A percentile compares a stretch with the other conserved stretches of the same genome.
Evolutionary conservation across 2,888 invertebrate species (phyloP).

Genomic region (Cynaeus angustus): DNA sequence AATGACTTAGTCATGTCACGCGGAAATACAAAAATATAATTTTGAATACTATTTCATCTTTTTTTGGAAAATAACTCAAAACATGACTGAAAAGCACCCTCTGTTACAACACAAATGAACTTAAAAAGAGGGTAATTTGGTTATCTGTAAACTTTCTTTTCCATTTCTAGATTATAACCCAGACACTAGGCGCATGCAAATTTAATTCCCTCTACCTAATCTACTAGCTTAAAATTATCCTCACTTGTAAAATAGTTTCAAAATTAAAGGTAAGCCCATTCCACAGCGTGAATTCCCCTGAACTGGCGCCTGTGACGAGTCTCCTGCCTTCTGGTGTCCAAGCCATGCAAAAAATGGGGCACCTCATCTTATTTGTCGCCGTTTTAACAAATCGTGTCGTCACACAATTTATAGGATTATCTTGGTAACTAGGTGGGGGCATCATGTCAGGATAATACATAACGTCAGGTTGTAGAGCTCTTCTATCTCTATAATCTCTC

Average conservation of each 20-base stretch:
- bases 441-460: constrained; percentile 95
- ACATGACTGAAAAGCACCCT: too few species aligned
- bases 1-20: too few species aligned
- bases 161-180: too few species aligned
- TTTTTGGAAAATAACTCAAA: neutral
- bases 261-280: constrained; percentile 99
- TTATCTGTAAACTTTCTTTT: too few species aligned
- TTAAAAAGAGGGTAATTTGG: too few species aligned
- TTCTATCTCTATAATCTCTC: constrained; percentile 90
- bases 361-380: constrained; percentile 99
- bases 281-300: constrained; percentile 99
- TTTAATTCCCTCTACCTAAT: neutral
- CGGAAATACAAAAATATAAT: too few species aligned
- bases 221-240: constrained; percentile 45
- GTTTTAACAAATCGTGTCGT: constrained; percentile 97
- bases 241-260: constrained; percentile 99
- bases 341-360: constrained; percentile 98
- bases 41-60: too few species aligned
- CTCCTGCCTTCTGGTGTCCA: constrained; percentile 99
- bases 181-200: too few species aligned
- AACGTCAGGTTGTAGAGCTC: constrained; percentile 94
- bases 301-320: constrained; percentile 98
- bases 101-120: too few species aligned
- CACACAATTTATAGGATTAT: constrained; percentile 97
- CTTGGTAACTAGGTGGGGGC: constrained; percentile 94